phyloP scores from a whole-genome alignment of 1,140 invertebrate genomes.

The Polyergus mexicanus region DNA sequence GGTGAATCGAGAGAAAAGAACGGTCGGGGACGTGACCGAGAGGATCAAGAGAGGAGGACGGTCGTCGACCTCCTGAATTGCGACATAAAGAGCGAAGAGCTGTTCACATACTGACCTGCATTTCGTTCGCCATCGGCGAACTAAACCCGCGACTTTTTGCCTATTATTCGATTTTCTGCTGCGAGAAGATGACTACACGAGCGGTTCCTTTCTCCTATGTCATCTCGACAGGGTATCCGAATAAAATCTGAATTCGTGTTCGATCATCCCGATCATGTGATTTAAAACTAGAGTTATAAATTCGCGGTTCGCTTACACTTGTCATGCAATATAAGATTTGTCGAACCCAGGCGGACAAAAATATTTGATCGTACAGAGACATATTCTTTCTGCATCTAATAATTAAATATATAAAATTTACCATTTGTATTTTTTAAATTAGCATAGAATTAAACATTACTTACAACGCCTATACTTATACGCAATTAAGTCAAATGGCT shows the following conservation, averaged over 20 bases:
- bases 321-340: neutral
- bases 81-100: slow-evolving; percentile 72
- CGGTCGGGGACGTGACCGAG: neutral
- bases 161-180: slow-evolving; percentile 49
- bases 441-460: neutral
- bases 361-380: neutral
- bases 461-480: neutral
- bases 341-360: neutral
- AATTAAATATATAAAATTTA: neutral
- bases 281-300: slow-evolving; percentile 2
- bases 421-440: neutral
- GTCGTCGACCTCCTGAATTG: slow-evolving; percentile 72
- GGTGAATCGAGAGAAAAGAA: neutral
- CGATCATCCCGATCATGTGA: slow-evolving; percentile 20
- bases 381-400: neutral
- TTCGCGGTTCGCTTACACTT: neutral
- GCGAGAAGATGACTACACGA: neutral
- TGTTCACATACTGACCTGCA: slow-evolving; percentile 83
- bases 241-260: slow-evolving; percentile 33
- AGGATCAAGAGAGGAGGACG: slow-evolving; percentile 43
- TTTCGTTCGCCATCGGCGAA: slow-evolving; percentile 67
- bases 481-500: slow-evolving; percentile 12
- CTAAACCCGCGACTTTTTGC: slow-evolving; percentile 34
- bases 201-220: neutral
- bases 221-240: neutral